Conservation (phyloP, 1,140 invertebrate genomes). For the Homalodisca vitripennis region DNA sequence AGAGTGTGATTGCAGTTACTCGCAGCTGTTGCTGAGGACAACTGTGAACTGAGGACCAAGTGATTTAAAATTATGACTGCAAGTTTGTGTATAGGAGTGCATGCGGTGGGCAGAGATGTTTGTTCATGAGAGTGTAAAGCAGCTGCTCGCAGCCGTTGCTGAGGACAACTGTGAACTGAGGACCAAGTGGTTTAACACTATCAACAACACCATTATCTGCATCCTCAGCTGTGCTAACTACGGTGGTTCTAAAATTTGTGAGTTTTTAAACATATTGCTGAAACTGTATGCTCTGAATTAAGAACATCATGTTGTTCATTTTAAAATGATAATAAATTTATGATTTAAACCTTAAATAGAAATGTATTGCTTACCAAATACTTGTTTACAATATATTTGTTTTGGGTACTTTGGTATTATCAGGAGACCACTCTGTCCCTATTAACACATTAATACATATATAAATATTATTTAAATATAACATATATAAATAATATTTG, state of each 20-base stretch:
- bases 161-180: constrained; percentile 51
- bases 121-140: constrained; percentile 33
- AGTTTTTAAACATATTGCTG: constrained; percentile 36
- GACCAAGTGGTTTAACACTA: constrained; percentile 60
- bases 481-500: no score
- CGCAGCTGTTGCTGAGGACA: constrained; percentile 43
- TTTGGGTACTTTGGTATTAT: no score
- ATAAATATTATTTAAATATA: no score
- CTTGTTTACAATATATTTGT: no score
- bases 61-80: no score
- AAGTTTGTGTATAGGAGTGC: constrained; percentile 1
- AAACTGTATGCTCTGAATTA: no score
- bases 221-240: constrained; percentile 63
- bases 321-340: no score
- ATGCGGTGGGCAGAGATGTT: constrained; percentile 10
- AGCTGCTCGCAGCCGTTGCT: constrained; percentile 37
- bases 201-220: constrained; percentile 65
- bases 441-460: no score
- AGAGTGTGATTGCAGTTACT: constrained; percentile 37
- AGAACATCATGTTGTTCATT: no score
- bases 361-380: no score
- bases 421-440: no score
- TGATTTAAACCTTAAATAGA: no score
- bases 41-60: constrained; percentile 54
- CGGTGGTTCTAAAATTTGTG: constrained; percentile 55